phyloP scores from a whole-genome alignment of 1,140 invertebrate genomes.

The Drosophila kurseongensis region DNA sequence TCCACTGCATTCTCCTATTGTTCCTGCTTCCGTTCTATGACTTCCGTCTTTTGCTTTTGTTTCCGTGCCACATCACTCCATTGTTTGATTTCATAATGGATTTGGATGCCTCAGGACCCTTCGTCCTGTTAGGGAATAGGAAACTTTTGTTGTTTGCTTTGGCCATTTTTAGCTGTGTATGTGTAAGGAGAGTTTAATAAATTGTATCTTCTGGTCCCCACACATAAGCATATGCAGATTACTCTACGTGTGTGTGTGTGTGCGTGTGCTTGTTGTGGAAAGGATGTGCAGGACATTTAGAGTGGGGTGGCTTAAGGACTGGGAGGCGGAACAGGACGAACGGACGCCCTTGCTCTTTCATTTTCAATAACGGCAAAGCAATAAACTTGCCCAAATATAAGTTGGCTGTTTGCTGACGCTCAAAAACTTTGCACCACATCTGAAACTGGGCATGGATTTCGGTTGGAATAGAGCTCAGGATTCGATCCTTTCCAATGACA shows the following conservation, averaged over 20 bases:
- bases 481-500: not conserved
- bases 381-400: slow-evolving; percentile 57
- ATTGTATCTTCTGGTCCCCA: slow-evolving; percentile 55
- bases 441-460: slow-evolving; percentile 3
- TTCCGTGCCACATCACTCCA: not conserved
- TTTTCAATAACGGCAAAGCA: slow-evolving; percentile 69
- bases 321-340: not conserved
- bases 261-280: slow-evolving; percentile 7
- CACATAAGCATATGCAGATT: slow-evolving; percentile 63
- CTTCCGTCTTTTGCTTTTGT: slow-evolving; percentile 1
- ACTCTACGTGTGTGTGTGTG: slow-evolving; percentile 12
- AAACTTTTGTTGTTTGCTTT: slow-evolving; percentile 50
- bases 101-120: not conserved
- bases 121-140: slow-evolving; percentile 19
- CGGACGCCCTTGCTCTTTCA: slow-evolving; percentile 28
- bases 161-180: slow-evolving; percentile 15
- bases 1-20: slow-evolving; percentile 6
- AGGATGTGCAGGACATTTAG: slow-evolving; percentile 15
- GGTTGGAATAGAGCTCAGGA: not conserved
- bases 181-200: slow-evolving; percentile 57
- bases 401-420: slow-evolving; percentile 21
- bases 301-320: not conserved
- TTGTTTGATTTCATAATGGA: slow-evolving; percentile 12
- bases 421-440: slow-evolving; percentile 35
- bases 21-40: not conserved